phyloP scores from a whole-genome alignment of 2,888 invertebrate genomes.

The Ectobius pallidus region DNA sequence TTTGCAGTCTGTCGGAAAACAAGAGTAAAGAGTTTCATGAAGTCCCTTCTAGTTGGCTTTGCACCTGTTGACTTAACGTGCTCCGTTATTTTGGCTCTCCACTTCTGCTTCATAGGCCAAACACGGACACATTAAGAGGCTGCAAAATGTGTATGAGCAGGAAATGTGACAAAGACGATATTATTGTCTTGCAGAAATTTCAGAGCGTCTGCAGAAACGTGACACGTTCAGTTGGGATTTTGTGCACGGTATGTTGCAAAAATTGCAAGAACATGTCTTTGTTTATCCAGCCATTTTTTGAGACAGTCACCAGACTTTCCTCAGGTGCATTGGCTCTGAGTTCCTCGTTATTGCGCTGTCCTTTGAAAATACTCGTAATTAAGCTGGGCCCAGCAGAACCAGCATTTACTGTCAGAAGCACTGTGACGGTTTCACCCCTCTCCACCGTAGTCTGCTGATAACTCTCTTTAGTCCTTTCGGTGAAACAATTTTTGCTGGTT shows the following conservation, averaged over 20 bases:
- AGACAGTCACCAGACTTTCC: not conserved
- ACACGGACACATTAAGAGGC: not conserved
- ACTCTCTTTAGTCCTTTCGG: not conserved
- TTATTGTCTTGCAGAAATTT: not conserved
- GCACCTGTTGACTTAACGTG: not conserved
- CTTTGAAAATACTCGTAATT: not conserved
- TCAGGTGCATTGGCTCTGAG: not conserved
- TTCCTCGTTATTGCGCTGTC: not conserved
- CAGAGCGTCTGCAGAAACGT: not conserved
- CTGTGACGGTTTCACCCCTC: not conserved
- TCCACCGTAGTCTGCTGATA: not conserved
- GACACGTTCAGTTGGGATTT: not conserved
- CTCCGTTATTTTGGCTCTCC: not conserved
- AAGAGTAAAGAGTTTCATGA: not conserved
- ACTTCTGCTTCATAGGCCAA: not conserved
- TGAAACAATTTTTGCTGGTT: not conserved
- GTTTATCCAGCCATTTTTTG: not conserved
- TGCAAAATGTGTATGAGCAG: not conserved
- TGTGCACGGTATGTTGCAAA: not conserved
- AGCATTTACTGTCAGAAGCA: not conserved
- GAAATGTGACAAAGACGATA: not conserved
- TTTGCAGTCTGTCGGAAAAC: not conserved
- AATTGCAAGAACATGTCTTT: not conserved
- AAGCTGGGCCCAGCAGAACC: not conserved
- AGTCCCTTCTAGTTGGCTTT: not conserved